Percentiles rank a stretch among this genome's conserved stretches.
Conservation (phyloP, 2,797 vertebrate genomes). For the Loriculus beryllinus region DNA sequence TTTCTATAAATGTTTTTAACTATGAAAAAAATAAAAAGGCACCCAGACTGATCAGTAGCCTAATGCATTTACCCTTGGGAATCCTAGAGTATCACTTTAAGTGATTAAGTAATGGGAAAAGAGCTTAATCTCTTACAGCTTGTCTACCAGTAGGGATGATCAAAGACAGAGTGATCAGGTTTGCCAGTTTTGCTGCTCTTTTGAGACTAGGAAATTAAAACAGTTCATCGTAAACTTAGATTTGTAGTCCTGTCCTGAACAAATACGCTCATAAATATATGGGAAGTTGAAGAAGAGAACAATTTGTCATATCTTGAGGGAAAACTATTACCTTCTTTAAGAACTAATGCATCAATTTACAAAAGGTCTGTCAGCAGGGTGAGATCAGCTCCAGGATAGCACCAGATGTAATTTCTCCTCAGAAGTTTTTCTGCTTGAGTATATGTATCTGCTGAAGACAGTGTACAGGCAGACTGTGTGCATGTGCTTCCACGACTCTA, state of each 20-base stretch:
- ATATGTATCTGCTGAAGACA: background rate
- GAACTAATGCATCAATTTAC: background rate
- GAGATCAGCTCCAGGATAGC: background rate
- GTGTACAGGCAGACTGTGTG: accelerated
- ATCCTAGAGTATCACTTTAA: background rate
- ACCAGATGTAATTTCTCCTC: background rate
- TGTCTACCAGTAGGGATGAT: slow-evolving; percentile 34
- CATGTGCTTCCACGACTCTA: background rate
- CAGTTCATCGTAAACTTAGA: background rate
- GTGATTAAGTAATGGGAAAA: slow-evolving; percentile 13
- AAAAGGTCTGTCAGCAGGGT: background rate
- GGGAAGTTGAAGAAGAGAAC: background rate
- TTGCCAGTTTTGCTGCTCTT: slow-evolving; percentile 33
- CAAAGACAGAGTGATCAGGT: background rate
- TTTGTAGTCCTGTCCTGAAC: slow-evolving; percentile 17
- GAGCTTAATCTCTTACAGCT: slow-evolving; percentile 32
- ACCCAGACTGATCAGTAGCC: background rate
- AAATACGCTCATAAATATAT: background rate
- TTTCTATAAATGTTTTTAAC: background rate
- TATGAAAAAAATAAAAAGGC: background rate
- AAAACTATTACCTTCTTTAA: background rate
- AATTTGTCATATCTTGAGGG: background rate
- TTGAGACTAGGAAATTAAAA: slow-evolving; percentile 12
- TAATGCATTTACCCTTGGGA: slow-evolving; percentile 23
- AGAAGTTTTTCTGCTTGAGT: background rate